Conservation (phyloP, 2,113 vertebrate genomes). For the Carassius gibelio region DNA sequence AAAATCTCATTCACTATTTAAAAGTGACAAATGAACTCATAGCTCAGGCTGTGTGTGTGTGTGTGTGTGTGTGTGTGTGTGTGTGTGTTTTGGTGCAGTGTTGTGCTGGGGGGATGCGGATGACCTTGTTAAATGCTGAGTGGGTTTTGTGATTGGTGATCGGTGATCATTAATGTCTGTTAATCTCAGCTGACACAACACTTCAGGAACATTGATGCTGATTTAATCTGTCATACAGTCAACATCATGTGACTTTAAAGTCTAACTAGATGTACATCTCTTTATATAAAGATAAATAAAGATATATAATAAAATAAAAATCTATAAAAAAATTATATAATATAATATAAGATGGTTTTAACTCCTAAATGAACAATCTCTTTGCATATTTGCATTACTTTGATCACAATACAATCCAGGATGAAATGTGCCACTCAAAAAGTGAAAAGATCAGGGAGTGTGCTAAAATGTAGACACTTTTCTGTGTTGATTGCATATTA, state of each 20-base stretch:
- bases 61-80: constrained; percentile 30
- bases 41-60: not conserved
- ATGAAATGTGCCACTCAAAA: not conserved
- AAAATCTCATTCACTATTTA: not conserved
- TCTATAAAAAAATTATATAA: not conserved
- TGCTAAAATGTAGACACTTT: not conserved
- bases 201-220: not conserved
- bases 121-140: constrained; percentile 75
- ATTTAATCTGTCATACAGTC: not conserved
- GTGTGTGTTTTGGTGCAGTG: constrained; percentile 25
- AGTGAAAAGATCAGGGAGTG: not conserved
- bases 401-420: not conserved
- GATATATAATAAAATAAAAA: not conserved
- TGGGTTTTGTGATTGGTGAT: constrained; percentile 61
- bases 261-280: not conserved
- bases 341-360: not conserved
- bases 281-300: not conserved
- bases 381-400: no score
- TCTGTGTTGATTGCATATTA: not conserved
- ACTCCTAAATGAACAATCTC: no score
- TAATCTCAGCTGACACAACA: not conserved
- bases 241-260: not conserved
- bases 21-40: constrained; percentile 26
- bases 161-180: constrained; percentile 64
- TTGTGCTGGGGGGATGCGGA: constrained; percentile 24